Percentiles rank a stretch among this genome's conserved stretches.
Evolutionary conservation across 2,113 vertebrate species (phyloP).

Genomic region (Falco punctatus): DNA sequence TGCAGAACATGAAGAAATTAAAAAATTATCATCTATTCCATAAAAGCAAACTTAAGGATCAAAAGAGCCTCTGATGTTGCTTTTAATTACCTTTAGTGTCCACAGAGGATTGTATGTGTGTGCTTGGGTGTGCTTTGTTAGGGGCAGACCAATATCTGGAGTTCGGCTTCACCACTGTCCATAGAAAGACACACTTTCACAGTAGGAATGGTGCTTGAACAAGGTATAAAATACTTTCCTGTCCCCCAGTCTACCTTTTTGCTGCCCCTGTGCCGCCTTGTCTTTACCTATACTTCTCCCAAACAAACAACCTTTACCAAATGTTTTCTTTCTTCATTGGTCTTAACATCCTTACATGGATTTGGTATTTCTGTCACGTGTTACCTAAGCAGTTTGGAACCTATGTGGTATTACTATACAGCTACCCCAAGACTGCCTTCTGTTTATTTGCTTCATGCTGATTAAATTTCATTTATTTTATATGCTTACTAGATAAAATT

Average conservation of each 20-base stretch:
- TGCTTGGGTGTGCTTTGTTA: not conserved
- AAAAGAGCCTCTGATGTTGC: not conserved
- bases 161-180: not conserved
- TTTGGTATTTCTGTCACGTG: not conserved
- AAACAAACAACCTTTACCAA: not conserved
- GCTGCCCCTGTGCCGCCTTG: not conserved
- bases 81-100: not conserved
- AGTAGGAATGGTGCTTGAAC: not conserved
- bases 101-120: fast-evolving
- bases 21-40: not conserved
- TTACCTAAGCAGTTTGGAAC: not conserved
- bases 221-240: not conserved
- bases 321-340: not conserved
- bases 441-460: not conserved
- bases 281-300: not conserved
- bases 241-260: not conserved
- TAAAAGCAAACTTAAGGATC: not conserved
- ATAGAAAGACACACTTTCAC: not conserved
- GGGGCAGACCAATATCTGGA: not conserved
- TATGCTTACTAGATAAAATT: not conserved
- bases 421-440: not conserved
- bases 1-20: not conserved
- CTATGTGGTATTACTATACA: not conserved
- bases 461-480: not conserved
- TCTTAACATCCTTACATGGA: not conserved